phyloP scores from a whole-genome alignment of 2,888 invertebrate species.

The Disparrhopalites patrizii region DNA sequence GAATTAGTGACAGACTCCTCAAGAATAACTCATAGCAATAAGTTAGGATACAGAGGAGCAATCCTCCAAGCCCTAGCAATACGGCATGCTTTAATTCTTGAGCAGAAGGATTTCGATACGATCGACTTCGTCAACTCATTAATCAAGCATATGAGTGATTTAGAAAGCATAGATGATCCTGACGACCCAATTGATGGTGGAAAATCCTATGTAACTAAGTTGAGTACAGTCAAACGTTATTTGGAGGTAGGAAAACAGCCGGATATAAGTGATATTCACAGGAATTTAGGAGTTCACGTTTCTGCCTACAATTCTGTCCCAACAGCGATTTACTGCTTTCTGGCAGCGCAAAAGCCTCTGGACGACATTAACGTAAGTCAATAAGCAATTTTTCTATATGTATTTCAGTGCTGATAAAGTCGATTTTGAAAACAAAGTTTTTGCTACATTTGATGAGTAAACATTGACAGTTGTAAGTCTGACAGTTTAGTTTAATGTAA shows the following conservation, averaged over 20 bases:
- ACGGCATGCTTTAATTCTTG: constrained; percentile 48
- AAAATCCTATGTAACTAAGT: constrained; percentile 57
- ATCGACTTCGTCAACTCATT: constrained; percentile 56
- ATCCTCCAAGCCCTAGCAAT: constrained; percentile 51
- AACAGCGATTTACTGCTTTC: constrained; percentile 67
- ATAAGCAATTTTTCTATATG: no score
- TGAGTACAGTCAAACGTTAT: constrained; percentile 57
- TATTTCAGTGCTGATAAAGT: background rate
- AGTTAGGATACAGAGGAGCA: constrained; percentile 50
- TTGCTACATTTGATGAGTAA: background rate
- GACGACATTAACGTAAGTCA: constrained; percentile 54
- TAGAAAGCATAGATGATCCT: constrained; percentile 46
- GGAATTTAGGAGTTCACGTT: constrained; percentile 60
- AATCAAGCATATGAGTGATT: constrained; percentile 55
- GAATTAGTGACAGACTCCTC: constrained; percentile 56
- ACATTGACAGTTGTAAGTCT: background rate
- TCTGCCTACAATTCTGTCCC: constrained; percentile 67
- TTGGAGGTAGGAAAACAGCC: constrained; percentile 53
- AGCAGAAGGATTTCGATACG: constrained; percentile 50
- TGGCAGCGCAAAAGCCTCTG: constrained; percentile 57
- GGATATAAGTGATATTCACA: constrained; percentile 56
- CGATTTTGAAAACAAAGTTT: background rate
- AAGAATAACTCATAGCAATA: constrained; percentile 61
- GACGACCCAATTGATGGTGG: constrained; percentile 53
- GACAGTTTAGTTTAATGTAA: background rate